Percentiles rank a stretch among this genome's conserved stretches.
phyloP scores from a whole-genome alignment of 2,888 invertebrate species.

The Amphiduros pacificus region DNA sequence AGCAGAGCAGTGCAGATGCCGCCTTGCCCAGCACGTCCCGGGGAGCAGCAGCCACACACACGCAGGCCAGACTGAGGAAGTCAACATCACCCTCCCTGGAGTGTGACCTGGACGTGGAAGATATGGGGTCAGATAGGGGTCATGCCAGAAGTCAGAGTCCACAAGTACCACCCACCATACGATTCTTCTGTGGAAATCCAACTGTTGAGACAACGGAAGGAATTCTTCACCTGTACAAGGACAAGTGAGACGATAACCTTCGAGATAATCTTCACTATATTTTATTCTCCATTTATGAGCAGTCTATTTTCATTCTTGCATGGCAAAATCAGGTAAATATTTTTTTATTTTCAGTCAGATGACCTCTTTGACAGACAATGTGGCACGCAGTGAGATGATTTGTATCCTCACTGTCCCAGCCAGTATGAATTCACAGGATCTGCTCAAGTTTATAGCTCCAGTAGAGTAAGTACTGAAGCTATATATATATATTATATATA shows the following conservation, averaged over 20 bases:
- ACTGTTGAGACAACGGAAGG: constrained; percentile 96
- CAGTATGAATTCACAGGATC: constrained; percentile 79
- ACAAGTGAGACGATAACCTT: constrained; percentile 84
- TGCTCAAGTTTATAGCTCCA: constrained; percentile 90
- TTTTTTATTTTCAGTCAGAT: constrained; percentile 66
- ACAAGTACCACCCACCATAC: constrained; percentile 43
- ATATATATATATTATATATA: not conserved
- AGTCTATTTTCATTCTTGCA: not conserved
- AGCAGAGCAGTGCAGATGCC: too few relatives aligned
- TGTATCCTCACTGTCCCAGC: constrained; percentile 59
- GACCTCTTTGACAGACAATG: constrained; percentile 46
- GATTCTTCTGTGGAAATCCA: constrained; percentile 94
- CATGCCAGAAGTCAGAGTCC: not conserved
- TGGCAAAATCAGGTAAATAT: not conserved
- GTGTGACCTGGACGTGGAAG: too few relatives aligned
- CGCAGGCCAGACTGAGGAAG: too few relatives aligned
- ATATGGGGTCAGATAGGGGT: too few relatives aligned
- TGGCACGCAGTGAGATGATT: constrained; percentile 69
- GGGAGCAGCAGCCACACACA: too few relatives aligned
- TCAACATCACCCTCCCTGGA: too few relatives aligned
- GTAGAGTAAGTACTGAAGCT: constrained; percentile 65
- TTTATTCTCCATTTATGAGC: not conserved
- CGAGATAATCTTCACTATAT: too few relatives aligned
- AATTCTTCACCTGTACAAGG: constrained; percentile 93
- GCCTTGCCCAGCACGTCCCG: too few relatives aligned